A percentile compares a stretch with the other conserved stretches of the same genome.
These are phyloP conservation scores for Orchesella cincta DNA, from an alignment of 1,140 invertebrate genomes.

Conservation along the genomic window DNA sequence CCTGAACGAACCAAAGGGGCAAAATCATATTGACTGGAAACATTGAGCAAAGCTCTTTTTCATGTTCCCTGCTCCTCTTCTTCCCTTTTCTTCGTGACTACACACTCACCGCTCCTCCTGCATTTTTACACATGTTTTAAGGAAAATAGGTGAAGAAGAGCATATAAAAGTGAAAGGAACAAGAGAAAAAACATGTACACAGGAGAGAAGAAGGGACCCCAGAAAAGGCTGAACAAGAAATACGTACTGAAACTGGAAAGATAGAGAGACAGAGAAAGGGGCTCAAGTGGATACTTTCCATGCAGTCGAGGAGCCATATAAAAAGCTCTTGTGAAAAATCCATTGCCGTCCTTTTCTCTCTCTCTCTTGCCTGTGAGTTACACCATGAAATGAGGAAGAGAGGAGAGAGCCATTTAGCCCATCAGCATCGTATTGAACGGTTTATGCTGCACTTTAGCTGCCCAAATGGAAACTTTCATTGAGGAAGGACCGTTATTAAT, in stretches of 20 bases:
- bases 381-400: not conserved
- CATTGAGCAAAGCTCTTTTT: not conserved
- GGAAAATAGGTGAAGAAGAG: not conserved
- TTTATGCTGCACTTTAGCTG: too few relatives aligned
- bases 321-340: not conserved
- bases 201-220: not conserved
- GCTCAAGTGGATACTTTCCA: slow-evolving; percentile 8
- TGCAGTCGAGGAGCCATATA: not conserved
- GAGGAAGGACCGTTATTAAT: too few relatives aligned
- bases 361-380: slow-evolving; percentile 12
- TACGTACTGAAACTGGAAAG: not conserved
- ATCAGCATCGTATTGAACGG: too few relatives aligned
- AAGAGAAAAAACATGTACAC: not conserved
- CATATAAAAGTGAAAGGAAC: not conserved
- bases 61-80: not conserved
- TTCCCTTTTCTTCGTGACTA: not conserved
- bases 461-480: too few relatives aligned
- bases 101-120: not conserved
- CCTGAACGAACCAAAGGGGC: not conserved
- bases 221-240: not conserved
- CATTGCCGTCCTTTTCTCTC: too few relatives aligned
- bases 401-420: slow-evolving; percentile 12
- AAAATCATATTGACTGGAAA: slow-evolving; percentile 19
- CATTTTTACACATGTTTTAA: not conserved
- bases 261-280: not conserved